Evolutionary conservation across 2,888 invertebrate genomes (phyloP), one percentile per base, ranked within the genome.

Genomic region (Ceratothoa steindachneri): DNA sequence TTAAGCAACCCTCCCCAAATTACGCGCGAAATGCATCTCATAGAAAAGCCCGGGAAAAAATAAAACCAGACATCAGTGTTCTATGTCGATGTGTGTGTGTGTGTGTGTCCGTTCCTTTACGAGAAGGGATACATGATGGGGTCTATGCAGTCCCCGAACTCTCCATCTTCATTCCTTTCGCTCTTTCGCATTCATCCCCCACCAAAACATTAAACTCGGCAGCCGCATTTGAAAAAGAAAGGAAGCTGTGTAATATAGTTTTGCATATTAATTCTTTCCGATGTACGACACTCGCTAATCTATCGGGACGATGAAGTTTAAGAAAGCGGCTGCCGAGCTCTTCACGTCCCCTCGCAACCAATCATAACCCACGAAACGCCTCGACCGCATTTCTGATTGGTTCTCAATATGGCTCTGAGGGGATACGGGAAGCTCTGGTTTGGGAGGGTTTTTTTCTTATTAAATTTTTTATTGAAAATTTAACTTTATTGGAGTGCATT

Each of bases 251-350:
- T 24, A 60, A 15, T 60, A 60, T 60, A 60, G 22, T 60, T 60
- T 60, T 60, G 60, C n/a, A 60, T 60, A 60, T 60, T 60, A 60
- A 60, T 60, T 60, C 2, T 60, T 60, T 60, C 60, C 60, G 60
- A 60, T 60, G 60, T 60, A 60, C 27, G 60, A 60, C 60, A 60
- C 12, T 60, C 60, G 24, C 60, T 60, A 60, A 60, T 60, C 60
- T 60, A 60, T 60, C 24, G 60, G 60, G 60, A n/a, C n/a, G n/a
- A 60, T 60, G 24, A n/a, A 24, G 24, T 60, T 24, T 55, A 7
- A 60, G n/a, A 41, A 41, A 41, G 7, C 41, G 22, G 60, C 24
- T 1, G 12, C 1, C 24, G 22, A 24, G 60, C 24, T 60, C 3
- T n/a, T 24, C 19, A 60, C 19, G 60, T 24, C 3, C 2, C 19